A percentile compares a stretch with the other conserved stretches of the same genome.
Evolutionary conservation across 2,888 invertebrate genomes (phyloP).

Genomic region (Epistrophe grossulariae): DNA sequence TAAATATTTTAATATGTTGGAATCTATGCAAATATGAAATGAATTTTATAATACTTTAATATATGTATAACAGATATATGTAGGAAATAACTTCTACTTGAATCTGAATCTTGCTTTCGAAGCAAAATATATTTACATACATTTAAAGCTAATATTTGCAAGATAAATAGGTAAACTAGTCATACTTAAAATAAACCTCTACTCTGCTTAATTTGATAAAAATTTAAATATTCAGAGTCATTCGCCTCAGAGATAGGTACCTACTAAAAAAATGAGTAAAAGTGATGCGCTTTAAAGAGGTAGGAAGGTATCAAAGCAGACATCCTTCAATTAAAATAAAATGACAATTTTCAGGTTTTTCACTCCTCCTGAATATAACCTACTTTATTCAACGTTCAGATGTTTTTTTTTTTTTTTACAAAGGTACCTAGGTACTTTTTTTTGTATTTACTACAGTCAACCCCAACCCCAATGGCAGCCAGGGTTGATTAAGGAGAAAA

Average conservation of each 20-base stretch:
- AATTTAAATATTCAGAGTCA: neutral
- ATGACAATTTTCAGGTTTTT: slow-evolving; percentile 61
- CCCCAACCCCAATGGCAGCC: slow-evolving; percentile 19
- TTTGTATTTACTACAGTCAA: slow-evolving; percentile 22
- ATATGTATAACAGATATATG: no score
- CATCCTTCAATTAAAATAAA: slow-evolving; percentile 68
- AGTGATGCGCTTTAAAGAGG: slow-evolving; percentile 35
- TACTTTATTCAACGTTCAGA: slow-evolving; percentile 53
- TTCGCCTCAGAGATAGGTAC: neutral
- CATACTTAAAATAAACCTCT: neutral
- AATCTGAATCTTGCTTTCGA: no score
- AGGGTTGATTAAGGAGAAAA: slow-evolving; percentile 58
- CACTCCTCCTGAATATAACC: slow-evolving; percentile 61
- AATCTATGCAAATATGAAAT: no score
- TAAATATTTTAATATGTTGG: no score
- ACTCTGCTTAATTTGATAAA: neutral
- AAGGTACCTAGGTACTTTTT: neutral
- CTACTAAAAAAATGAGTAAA: slow-evolving; percentile 37
- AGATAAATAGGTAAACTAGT: neutral
- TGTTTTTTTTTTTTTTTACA: slow-evolving; percentile 1
- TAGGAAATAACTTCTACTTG: no score
- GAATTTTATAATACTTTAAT: no score
- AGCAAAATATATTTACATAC: no score
- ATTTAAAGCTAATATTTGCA: no score
- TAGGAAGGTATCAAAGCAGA: slow-evolving; percentile 40